Conservation (phyloP, 2,888 invertebrate species). For the Tinea pellionella region DNA sequence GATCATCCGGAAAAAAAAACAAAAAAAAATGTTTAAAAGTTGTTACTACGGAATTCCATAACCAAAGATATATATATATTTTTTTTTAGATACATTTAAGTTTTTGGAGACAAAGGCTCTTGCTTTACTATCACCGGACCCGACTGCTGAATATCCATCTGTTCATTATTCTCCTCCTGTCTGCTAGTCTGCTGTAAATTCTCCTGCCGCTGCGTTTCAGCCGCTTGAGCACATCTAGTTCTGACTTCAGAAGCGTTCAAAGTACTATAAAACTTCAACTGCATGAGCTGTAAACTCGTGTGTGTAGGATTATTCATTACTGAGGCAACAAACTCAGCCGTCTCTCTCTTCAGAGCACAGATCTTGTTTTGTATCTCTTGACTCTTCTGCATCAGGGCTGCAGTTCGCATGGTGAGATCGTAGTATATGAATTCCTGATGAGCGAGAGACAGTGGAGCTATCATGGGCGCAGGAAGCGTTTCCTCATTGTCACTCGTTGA, state of each 20-base stretch:
- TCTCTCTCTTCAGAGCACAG: background rate
- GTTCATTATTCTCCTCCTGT: no score
- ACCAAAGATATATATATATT: no score
- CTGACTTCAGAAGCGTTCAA: background rate
- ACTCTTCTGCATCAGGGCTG: background rate
- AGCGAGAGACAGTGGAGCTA: background rate
- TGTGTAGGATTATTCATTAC: background rate
- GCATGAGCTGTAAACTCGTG: background rate
- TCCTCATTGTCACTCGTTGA: background rate
- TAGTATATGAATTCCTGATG: background rate
- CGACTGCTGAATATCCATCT: no score
- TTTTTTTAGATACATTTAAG: no score
- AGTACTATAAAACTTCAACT: background rate
- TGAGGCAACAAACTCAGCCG: background rate
- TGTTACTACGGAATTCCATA: no score
- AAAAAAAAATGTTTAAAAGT: no score
- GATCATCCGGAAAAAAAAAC: no score
- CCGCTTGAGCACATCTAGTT: no score
- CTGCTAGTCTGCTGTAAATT: no score
- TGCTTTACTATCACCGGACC: no score
- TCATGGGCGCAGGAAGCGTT: background rate
- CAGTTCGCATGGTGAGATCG: background rate
- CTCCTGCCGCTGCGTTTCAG: no score
- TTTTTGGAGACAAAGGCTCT: no score
- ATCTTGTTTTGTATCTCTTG: background rate